phyloP scores from a whole-genome alignment of 2,888 invertebrate species.

The Lasioglossum zephyrum region DNA sequence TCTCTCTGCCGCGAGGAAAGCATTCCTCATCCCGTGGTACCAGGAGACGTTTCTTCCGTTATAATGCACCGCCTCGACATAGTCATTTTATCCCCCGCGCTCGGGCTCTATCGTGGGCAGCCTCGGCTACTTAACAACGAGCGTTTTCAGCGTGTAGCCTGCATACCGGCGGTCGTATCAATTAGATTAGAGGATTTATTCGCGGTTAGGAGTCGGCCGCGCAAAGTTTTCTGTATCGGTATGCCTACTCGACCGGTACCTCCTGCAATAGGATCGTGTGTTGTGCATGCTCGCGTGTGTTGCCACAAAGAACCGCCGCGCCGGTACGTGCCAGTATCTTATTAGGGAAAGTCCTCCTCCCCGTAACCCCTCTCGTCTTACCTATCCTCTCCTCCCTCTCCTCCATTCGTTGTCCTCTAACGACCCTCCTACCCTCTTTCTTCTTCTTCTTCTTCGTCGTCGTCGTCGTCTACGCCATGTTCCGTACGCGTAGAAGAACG shows the following conservation, averaged over 20 bases:
- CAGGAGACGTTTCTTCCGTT: conserved; percentile 48
- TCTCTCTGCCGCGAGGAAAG: conserved; percentile 42
- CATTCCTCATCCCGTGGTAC: conserved; percentile 49
- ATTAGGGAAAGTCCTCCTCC: conserved; percentile 58
- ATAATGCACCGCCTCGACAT: conserved; percentile 43
- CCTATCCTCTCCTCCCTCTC: background rate
- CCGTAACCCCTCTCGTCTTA: background rate
- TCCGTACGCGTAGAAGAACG: conserved; percentile 28
- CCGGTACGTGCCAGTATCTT: conserved; percentile 62
- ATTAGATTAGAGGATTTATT: conserved; percentile 80
- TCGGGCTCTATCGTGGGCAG: conserved; percentile 21
- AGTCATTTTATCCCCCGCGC: conserved; percentile 32
- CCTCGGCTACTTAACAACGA: conserved; percentile 60
- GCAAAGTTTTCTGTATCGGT: conserved; percentile 73
- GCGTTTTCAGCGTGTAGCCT: conserved; percentile 59
- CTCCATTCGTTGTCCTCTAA: conserved; percentile 20
- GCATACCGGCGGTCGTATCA: conserved; percentile 72
- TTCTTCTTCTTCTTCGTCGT: conserved; percentile 4
- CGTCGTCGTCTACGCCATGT: background rate
- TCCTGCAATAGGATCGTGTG: background rate
- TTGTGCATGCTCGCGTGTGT: conserved; percentile 43
- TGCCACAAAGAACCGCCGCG: conserved; percentile 33
- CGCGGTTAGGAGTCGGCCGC: conserved; percentile 72
- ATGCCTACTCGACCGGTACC: conserved; percentile 58
- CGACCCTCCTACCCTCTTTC: conserved; percentile 23